phyloP scores from a whole-genome alignment of 1,140 invertebrate species.

The Bicyclus anynana region DNA sequence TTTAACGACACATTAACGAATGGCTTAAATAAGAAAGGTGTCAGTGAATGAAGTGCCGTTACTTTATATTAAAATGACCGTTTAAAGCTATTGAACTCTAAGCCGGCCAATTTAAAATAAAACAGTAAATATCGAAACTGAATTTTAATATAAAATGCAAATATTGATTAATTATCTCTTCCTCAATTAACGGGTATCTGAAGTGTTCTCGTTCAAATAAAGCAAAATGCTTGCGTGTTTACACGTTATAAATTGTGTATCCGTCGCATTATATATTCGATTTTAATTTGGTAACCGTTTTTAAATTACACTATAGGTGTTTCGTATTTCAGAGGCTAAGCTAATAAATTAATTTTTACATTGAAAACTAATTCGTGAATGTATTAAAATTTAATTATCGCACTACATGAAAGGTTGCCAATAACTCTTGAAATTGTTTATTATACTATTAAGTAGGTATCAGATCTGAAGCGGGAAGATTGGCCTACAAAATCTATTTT shows the following conservation, averaged over 20 bases:
- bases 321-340: conserved; percentile 20
- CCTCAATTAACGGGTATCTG: conserved; percentile 11
- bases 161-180: conserved; percentile 11
- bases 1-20: no score
- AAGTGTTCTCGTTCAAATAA: conserved; percentile 23
- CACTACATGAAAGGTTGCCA: conserved; percentile 28
- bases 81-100: conserved; percentile 3
- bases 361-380: neutral
- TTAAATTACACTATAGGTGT: conserved; percentile 19
- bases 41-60: no score
- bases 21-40: no score
- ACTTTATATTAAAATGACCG: no score
- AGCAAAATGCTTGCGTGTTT: conserved; percentile 26
- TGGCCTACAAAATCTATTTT: conserved; percentile 20
- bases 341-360: conserved; percentile 17
- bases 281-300: conserved; percentile 24
- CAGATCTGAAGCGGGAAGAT: conserved; percentile 5
- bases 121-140: neutral
- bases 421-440: conserved; percentile 16
- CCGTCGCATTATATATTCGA: conserved; percentile 18
- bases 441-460: conserved; percentile 4
- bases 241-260: conserved; percentile 15
- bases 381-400: conserved; percentile 20
- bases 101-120: neutral
- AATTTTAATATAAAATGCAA: neutral